Evolutionary conservation across 2,888 invertebrate species (phyloP), one percentile per base, ranked within the genome.

Genomic region (Pandemis heparana): DNA sequence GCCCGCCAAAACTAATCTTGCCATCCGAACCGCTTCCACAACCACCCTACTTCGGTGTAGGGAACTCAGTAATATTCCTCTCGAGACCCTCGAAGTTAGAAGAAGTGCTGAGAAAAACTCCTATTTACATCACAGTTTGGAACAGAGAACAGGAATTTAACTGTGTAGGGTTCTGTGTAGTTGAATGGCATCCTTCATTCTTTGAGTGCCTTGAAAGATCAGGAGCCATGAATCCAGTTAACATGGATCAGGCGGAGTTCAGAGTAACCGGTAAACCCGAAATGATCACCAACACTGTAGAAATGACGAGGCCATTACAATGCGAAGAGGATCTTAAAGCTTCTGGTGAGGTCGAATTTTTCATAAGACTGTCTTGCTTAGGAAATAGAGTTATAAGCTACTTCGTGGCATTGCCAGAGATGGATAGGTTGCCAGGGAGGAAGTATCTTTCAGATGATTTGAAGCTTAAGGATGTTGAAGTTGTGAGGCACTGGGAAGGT

Each of bases 11-110:
- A 82, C 76, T 92, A 32, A 70, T 84, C 39, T 78, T 94, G 6
- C 94, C 94, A 3, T 93, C 94, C 0, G 94, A 94, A 79, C 94
- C 94, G 0, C 80, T 94, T 70, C 94, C 94, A 5, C 92, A 92
- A 77, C 92, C 93, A 18, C 94, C 94, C 1, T 94, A 86, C 71
- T 93, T 93, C 76, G 94, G 94, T 0, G 94, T 94, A 0, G 94
- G 94, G 0, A 94, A 94, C 74, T 83, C 91, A 0, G 85, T 92
- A 3, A 90, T 92, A 86, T 94, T 94, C 75, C 72, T 93, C 69
- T 92, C 92, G 0, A 85, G 94, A 77, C 94, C 94, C 38, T 89
- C 90, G 0, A 90, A 88, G 79, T 80, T 94, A 64, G 89, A 89
- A 78, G 92, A 94, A 74, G 77, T 88, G 0, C 81, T 94, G 56